These are phyloP conservation scores for Pterobdella sp. DNA, from an alignment of 2,888 invertebrate species.

Conservation along the genomic window DNA sequence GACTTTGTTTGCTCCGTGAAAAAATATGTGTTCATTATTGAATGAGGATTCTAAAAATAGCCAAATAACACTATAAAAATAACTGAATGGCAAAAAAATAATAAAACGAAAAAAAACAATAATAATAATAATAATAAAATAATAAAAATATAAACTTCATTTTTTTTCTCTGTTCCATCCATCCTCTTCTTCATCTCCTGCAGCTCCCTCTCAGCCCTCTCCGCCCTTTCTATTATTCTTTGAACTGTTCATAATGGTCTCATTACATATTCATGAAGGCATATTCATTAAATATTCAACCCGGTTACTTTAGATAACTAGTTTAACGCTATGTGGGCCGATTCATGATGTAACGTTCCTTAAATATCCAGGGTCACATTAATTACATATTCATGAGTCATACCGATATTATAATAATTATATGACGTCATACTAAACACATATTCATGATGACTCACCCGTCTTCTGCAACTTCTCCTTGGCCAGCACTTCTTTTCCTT, in stretches of 20 bases:
- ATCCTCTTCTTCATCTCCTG: conserved; percentile 3
- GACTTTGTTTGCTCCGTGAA: background rate
- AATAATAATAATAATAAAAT: background rate
- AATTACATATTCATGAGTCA: too few relatives aligned
- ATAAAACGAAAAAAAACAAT: background rate
- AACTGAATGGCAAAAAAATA: too few relatives aligned
- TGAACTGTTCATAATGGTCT: background rate
- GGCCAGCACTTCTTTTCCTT: conserved; percentile 17
- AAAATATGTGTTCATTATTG: background rate
- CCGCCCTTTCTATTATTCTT: conserved; percentile 27
- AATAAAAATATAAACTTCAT: background rate
- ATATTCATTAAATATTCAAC: too few relatives aligned
- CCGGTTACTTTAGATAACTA: too few relatives aligned
- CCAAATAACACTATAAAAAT: background rate
- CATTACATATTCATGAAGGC: background rate
- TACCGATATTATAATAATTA: too few relatives aligned
- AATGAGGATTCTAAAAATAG: background rate
- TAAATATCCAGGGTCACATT: too few relatives aligned
- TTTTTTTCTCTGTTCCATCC: background rate
- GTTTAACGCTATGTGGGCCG: too few relatives aligned
- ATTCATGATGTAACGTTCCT: too few relatives aligned
- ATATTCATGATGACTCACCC: background rate
- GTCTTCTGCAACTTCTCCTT: conserved; percentile 20
- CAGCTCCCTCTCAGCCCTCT: conserved; percentile 21
- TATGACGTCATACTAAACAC: too few relatives aligned